A percentile compares a stretch with the other conserved stretches of the same genome.
These are phyloP conservation scores for Daboia siamensis DNA, from an alignment of 2,113 vertebrate genomes.

Conservation along the genomic window DNA sequence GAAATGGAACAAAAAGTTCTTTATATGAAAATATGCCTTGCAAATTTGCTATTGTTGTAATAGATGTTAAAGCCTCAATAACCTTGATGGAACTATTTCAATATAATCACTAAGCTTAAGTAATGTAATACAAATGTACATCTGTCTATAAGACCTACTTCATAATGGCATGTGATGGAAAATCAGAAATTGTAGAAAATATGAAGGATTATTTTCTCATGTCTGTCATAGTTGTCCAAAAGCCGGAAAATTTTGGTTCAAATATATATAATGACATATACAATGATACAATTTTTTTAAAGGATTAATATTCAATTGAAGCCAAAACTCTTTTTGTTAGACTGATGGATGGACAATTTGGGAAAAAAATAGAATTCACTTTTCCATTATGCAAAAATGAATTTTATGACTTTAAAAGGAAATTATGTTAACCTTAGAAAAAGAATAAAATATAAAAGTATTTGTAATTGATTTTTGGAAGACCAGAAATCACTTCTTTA, in stretches of 20 bases:
- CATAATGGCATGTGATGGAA: neutral
- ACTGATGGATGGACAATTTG: neutral
- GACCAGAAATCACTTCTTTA: neutral
- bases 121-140: neutral
- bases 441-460: neutral
- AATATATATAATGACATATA: neutral
- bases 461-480: neutral
- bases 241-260: neutral
- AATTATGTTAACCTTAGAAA: neutral
- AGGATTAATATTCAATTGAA: neutral
- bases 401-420: neutral
- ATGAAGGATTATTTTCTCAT: neutral
- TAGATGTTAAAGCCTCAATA: neutral
- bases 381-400: no score
- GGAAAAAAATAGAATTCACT: no score
- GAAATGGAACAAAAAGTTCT: neutral
- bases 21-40: neutral
- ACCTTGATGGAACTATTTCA: neutral
- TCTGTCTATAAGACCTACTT: neutral
- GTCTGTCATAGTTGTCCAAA: neutral
- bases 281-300: neutral
- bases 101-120: neutral
- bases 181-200: neutral
- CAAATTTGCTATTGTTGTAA: neutral
- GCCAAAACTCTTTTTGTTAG: neutral